phyloP scores from a whole-genome alignment of 1,140 invertebrate species.

The Heliothis subflexa region DNA sequence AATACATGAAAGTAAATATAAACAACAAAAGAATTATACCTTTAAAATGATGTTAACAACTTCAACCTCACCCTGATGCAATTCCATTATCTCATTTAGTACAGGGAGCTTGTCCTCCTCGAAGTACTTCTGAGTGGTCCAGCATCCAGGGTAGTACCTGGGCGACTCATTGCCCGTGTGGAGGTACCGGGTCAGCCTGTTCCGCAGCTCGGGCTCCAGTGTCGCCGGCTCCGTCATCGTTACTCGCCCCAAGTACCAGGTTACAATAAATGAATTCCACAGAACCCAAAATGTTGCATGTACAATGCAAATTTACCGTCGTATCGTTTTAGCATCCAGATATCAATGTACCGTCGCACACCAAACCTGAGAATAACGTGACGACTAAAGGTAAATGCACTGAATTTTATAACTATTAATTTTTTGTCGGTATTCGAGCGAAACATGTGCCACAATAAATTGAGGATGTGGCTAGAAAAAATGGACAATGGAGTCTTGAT shows the following conservation, averaged over 20 bases:
- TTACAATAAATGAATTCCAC: background rate
- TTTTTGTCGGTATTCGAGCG: conserved; percentile 78
- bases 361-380: conserved; percentile 60
- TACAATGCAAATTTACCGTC: conserved; percentile 24
- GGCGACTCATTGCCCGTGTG: conserved; percentile 87
- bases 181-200: conserved; percentile 82
- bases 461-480: conserved; percentile 86
- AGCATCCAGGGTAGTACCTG: conserved; percentile 87
- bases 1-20: background rate
- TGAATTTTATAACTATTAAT: conserved; percentile 64
- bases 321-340: conserved; percentile 46
- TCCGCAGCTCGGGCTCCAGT: conserved; percentile 67
- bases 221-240: conserved; percentile 51
- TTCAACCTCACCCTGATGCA: conserved; percentile 73
- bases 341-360: conserved; percentile 21
- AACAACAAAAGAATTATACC: conserved; percentile 62
- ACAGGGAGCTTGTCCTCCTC: conserved; percentile 77
- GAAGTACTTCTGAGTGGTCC: conserved; percentile 86
- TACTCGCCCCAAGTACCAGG: background rate
- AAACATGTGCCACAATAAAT: conserved; percentile 81
- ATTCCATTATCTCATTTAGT: conserved; percentile 77
- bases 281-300: conserved; percentile 49
- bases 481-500: conserved; percentile 73
- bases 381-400: conserved; percentile 64
- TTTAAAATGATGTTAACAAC: conserved; percentile 84